Percentiles rank a stretch among this genome's conserved stretches.
phyloP scores from a whole-genome alignment of 2,888 invertebrate species.

The Drosophila borealis region DNA sequence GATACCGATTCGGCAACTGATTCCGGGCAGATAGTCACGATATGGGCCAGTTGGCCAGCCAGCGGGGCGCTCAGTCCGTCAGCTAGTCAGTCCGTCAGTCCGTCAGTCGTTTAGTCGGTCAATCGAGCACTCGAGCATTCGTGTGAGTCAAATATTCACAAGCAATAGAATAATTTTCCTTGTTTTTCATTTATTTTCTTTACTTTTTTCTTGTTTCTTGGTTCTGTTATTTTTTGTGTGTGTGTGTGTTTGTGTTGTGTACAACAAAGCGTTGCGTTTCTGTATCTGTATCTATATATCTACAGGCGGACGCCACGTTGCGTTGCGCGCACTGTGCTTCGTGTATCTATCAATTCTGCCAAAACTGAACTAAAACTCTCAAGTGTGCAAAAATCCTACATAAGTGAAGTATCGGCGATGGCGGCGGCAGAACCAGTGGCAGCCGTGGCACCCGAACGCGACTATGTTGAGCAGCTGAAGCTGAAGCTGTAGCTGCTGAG shows the following conservation, averaged over 20 bases:
- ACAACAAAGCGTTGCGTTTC: slow-evolving; percentile 37
- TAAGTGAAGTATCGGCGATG: slow-evolving; percentile 63
- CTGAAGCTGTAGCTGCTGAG: slow-evolving; percentile 41
- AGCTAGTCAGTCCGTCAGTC: slow-evolving; percentile 3
- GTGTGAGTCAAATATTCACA: slow-evolving; percentile 26
- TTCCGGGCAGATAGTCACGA: slow-evolving; percentile 53
- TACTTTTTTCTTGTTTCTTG: slow-evolving; percentile 12
- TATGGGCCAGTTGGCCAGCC: slow-evolving; percentile 34
- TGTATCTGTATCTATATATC: slow-evolving; percentile 57
- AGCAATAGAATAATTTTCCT: slow-evolving; percentile 5
- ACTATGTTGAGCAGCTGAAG: slow-evolving; percentile 63
- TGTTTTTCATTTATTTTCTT: slow-evolving; percentile 9
- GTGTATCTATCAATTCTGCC: slow-evolving; percentile 76
- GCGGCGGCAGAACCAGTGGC: slow-evolving; percentile 11
- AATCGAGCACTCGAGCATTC: neutral
- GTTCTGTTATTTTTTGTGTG: slow-evolving; percentile 2
- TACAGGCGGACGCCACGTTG: slow-evolving; percentile 36
- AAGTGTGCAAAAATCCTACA: slow-evolving; percentile 76
- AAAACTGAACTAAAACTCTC: slow-evolving; percentile 81
- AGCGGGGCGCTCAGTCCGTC: slow-evolving; percentile 1
- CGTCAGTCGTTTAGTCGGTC: slow-evolving; percentile 1
- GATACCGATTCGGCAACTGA: slow-evolving; percentile 23
- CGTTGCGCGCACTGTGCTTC: slow-evolving; percentile 55
- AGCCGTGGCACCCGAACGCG: slow-evolving; percentile 33
- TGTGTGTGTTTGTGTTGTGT: slow-evolving; percentile 21